A percentile compares a stretch with the other conserved stretches of the same genome.
Conservation (phyloP, 2,888 invertebrate species). For the Cheilosia variabilis region DNA sequence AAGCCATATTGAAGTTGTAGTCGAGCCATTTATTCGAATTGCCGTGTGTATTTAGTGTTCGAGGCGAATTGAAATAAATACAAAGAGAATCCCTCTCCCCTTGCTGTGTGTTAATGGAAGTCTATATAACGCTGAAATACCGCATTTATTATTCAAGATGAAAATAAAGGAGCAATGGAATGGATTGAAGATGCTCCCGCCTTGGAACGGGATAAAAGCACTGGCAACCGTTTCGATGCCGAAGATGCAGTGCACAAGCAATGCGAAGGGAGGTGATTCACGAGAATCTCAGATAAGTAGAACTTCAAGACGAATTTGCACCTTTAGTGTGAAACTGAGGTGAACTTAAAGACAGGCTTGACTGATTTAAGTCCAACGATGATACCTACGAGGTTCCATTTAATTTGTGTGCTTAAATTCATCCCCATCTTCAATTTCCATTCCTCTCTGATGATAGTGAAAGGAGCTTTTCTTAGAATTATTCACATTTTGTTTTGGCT, state of each 20-base stretch:
- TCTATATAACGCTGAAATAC: conserved; percentile 45
- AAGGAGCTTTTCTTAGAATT: not conserved
- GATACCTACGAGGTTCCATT: too few species aligned
- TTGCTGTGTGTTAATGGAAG: conserved; percentile 49
- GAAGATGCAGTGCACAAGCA: conserved; percentile 20
- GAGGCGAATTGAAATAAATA: conserved; percentile 64
- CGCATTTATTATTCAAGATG: conserved; percentile 65
- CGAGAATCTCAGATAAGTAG: conserved; percentile 3
- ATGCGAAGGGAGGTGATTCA: not conserved
- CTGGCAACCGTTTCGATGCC: not conserved
- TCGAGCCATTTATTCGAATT: conserved; percentile 63
- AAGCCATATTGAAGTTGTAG: conserved; percentile 63
- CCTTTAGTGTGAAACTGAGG: conserved; percentile 4
- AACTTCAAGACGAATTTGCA: conserved; percentile 1
- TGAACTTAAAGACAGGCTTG: conserved; percentile 4
- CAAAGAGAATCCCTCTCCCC: conserved; percentile 19
- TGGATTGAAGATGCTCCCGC: conserved; percentile 13
- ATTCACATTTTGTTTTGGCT: not conserved
- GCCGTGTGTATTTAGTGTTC: conserved; percentile 66
- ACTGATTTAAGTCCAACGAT: not conserved
- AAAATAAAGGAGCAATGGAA: conserved; percentile 38
- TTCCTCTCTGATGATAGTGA: not conserved
- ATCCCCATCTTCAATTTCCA: too few species aligned
- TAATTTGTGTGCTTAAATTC: too few species aligned
- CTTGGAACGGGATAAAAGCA: conserved; percentile 7